These are phyloP conservation scores for Myotis pilosus DNA, from an alignment of 2,797 vertebrate species.

Conservation along the genomic window DNA sequence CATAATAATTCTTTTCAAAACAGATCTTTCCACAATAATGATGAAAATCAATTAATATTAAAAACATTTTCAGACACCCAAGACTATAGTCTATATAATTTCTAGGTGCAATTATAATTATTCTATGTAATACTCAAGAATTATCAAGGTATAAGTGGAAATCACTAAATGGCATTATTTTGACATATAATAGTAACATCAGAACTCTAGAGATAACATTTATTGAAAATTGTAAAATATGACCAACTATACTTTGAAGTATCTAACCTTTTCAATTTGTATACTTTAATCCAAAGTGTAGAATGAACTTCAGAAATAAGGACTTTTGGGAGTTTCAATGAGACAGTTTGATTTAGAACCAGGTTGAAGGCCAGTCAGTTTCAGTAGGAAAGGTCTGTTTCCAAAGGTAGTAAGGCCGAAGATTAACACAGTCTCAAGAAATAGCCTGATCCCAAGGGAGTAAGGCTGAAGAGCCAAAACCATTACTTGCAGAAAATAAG, in stretches of 20 bases:
- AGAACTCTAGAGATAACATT: conserved; percentile 25
- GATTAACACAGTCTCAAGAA: background rate
- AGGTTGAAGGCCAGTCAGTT: background rate
- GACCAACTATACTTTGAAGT: background rate
- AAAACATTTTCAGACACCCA: background rate
- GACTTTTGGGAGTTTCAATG: background rate
- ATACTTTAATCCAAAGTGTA: conserved; percentile 32
- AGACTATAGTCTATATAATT: background rate
- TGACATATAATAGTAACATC: conserved; percentile 51
- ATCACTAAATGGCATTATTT: background rate
- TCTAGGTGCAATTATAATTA: background rate
- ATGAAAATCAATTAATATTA: background rate
- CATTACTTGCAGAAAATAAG: background rate
- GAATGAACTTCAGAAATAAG: conserved; percentile 28
- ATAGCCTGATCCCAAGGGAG: background rate
- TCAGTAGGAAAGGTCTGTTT: background rate
- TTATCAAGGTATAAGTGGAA: background rate
- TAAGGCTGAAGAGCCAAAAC: background rate
- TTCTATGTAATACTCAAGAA: background rate
- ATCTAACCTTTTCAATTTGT: conserved; percentile 40
- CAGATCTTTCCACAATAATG: background rate
- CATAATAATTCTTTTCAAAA: background rate
- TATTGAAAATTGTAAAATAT: conserved; percentile 36
- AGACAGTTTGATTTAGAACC: background rate
- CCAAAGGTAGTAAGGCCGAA: background rate